phyloP scores from a whole-genome alignment of 1,140 invertebrate genomes.

The Polypedilum vanderplanki region DNA sequence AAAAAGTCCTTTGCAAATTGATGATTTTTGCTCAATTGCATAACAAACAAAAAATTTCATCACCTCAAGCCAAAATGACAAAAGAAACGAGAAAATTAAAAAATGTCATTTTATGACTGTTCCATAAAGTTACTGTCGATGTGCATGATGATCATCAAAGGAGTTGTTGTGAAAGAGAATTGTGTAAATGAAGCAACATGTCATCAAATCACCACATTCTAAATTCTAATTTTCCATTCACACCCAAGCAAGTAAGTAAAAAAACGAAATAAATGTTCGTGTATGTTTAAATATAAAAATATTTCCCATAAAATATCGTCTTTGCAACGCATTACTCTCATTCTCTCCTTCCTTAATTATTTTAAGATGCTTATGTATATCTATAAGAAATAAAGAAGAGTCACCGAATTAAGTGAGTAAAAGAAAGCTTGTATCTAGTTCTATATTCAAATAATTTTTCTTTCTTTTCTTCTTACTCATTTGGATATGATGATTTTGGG shows the following conservation, averaged over 20 bases:
- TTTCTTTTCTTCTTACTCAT: background rate
- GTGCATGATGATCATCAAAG: background rate
- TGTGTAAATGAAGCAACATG: background rate
- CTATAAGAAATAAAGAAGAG: background rate
- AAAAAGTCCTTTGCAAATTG: too few relatives aligned
- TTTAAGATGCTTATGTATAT: background rate
- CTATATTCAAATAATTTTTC: background rate
- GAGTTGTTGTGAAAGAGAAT: background rate
- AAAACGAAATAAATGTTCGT: too few relatives aligned
- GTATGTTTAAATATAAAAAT: too few relatives aligned
- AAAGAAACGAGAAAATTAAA: too few relatives aligned
- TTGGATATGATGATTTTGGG: background rate
- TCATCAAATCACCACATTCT: constrained; percentile 15
- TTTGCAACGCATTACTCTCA: too few relatives aligned
- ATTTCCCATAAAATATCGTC: too few relatives aligned
- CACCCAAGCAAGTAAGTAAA: background rate
- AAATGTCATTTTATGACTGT: too few relatives aligned
- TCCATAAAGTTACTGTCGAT: too few relatives aligned
- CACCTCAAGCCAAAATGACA: too few relatives aligned
- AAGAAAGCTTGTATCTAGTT: constrained; percentile 1
- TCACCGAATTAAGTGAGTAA: background rate
- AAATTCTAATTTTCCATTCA: constrained; percentile 2
- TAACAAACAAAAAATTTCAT: too few relatives aligned
- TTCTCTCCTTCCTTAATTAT: background rate
- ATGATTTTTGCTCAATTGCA: too few relatives aligned